phyloP scores from a whole-genome alignment of 2,113 vertebrate genomes.

The Cromileptes altivelis region DNA sequence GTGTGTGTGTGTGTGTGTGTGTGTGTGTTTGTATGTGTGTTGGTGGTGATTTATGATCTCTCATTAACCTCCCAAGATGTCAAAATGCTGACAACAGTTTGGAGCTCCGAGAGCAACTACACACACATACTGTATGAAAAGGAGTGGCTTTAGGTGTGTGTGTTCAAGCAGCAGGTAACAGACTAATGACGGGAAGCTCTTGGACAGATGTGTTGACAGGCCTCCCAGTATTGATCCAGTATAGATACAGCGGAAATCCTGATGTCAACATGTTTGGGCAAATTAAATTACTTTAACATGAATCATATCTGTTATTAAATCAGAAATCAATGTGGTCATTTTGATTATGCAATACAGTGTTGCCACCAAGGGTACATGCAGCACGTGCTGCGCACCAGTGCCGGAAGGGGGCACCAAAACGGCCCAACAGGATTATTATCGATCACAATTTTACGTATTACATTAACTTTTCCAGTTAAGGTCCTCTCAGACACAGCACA shows the following conservation, averaged over 20 bases:
- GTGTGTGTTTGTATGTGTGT: slow-evolving; percentile 14
- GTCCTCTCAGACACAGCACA: no score
- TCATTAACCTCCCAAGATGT: slow-evolving; percentile 60
- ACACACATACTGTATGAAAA: background rate
- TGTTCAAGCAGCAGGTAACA: slow-evolving; percentile 9
- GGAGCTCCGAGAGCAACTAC: background rate
- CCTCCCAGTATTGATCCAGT: slow-evolving; percentile 2
- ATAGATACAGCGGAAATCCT: background rate
- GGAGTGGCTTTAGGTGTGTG: background rate
- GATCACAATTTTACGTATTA: no score
- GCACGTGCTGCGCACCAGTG: no score
- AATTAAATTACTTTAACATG: background rate
- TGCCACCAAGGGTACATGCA: no score
- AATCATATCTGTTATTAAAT: background rate
- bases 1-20: slow-evolving; percentile 17
- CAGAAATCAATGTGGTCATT: no score
- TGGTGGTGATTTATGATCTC: slow-evolving; percentile 52
- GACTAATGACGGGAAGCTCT: background rate
- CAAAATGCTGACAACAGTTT: slow-evolving; percentile 26
- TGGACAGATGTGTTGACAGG: background rate
- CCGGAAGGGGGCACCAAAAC: no score
- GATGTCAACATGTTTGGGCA: background rate
- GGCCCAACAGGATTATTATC: no score
- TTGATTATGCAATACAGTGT: no score
- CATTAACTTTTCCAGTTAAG: no score